A percentile compares a stretch with the other conserved stretches of the same genome.
These are phyloP conservation scores for Coptodon bakossiorum DNA, from an alignment of 2,113 vertebrate species.

Conservation along the genomic window DNA sequence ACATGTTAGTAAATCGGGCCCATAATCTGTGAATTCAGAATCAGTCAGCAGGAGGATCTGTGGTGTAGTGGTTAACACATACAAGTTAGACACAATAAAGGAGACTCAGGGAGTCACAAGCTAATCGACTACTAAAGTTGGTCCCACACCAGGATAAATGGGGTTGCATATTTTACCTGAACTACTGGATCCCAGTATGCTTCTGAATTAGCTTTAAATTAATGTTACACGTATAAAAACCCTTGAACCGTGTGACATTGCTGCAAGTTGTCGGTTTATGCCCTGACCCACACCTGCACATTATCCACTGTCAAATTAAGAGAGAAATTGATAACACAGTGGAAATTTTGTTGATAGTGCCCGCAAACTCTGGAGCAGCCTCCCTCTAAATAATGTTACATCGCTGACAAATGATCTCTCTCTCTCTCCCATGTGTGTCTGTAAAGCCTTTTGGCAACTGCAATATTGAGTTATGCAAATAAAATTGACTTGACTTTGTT, in stretches of 20 bases:
- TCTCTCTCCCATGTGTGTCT: background rate
- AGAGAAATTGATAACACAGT: background rate
- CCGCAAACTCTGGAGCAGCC: background rate
- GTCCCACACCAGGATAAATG: background rate
- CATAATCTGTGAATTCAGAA: background rate
- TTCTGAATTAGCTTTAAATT: background rate
- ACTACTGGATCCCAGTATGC: background rate
- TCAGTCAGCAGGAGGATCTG: background rate
- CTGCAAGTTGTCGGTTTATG: background rate
- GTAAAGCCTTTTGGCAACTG: background rate
- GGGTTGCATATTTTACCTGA: background rate
- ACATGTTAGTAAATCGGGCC: background rate
- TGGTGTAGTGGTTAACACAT: background rate
- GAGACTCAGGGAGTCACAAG: background rate
- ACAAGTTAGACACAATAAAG: background rate
- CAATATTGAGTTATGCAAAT: background rate
- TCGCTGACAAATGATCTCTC: background rate
- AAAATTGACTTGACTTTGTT: background rate
- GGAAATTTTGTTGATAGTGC: background rate
- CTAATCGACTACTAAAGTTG: accelerated
- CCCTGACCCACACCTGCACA: background rate
- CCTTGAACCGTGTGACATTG: accelerated
- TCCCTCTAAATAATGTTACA: background rate
- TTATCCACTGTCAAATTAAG: background rate
- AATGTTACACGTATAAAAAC: background rate